Evolutionary conservation across 37 sponge, comb jelly and placozoan species (phyloP).

Genomic region (Eunapius fragilis): DNA sequence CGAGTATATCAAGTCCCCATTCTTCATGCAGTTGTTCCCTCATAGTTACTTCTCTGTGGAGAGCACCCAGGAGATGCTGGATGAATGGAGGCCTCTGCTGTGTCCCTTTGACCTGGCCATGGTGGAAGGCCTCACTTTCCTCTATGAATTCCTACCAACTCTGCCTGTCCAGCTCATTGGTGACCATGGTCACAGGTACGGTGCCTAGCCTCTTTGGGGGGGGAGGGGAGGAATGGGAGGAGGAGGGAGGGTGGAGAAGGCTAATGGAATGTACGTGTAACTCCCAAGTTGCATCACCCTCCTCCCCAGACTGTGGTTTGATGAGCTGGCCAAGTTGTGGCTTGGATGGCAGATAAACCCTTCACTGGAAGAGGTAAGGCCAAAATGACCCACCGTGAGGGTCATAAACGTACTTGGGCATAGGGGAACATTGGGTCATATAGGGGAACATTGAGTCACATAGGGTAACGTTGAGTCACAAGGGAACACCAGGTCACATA

Average conservation of each 20-base stretch:
- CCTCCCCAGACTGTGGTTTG: slow-evolving; percentile 82
- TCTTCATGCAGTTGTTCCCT: neutral
- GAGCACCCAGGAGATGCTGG: slow-evolving; percentile 89
- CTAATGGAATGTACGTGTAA: too few relatives aligned
- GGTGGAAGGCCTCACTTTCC: slow-evolving; percentile 37
- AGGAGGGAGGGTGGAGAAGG: neutral
- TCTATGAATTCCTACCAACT: slow-evolving; percentile 83
- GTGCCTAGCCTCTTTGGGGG: neutral
- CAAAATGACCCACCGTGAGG: neutral
- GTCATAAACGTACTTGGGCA: too few relatives aligned
- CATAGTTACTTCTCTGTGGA: slow-evolving; percentile 89
- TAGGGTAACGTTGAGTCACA: too few relatives aligned
- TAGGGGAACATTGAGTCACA: too few relatives aligned
- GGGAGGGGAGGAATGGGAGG: neutral
- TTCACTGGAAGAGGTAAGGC: slow-evolving; percentile 51
- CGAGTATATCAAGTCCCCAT: neutral
- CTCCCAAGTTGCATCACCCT: neutral
- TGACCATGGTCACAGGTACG: slow-evolving; percentile 57
- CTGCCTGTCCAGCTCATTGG: slow-evolving; percentile 42
- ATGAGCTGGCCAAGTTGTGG: slow-evolving; percentile 81
- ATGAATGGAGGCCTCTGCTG: slow-evolving; percentile 87
- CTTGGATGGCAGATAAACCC: slow-evolving; percentile 15
- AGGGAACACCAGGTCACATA: too few relatives aligned
- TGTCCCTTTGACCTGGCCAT: slow-evolving; percentile 77
- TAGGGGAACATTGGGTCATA: neutral